phyloP scores from a whole-genome alignment of 53 echinoderm and acorn worm genomes.

The Paelopatides confundens region DNA sequence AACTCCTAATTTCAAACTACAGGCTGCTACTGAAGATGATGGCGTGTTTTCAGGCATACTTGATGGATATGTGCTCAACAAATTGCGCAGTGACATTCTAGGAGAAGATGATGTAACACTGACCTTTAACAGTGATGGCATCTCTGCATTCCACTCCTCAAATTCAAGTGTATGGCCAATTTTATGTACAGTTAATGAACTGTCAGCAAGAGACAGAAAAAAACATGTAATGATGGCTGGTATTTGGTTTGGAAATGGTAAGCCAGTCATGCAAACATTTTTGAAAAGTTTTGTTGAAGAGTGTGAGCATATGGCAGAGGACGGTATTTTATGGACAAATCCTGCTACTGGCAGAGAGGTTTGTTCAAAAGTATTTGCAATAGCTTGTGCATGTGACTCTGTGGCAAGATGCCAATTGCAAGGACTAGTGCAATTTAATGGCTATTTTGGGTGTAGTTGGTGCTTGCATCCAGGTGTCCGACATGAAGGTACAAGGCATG shows the following conservation, averaged over 20 bases:
- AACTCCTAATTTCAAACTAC: not conserved
- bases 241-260: slow-evolving; percentile 63
- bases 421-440: slow-evolving; percentile 68
- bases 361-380: slow-evolving; percentile 50
- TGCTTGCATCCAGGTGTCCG: slow-evolving; percentile 2
- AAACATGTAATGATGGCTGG: slow-evolving; percentile 59
- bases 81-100: not conserved
- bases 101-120: not conserved
- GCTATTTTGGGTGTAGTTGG: slow-evolving; percentile 60
- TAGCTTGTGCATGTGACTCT: slow-evolving; percentile 55
- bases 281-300: slow-evolving; percentile 68
- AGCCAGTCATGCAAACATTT: slow-evolving; percentile 57
- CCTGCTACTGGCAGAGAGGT: not conserved
- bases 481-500: not conserved
- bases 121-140: slow-evolving; percentile 51
- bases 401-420: slow-evolving; percentile 70
- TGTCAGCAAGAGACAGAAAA: slow-evolving; percentile 45
- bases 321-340: slow-evolving; percentile 52
- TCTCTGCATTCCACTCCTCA: slow-evolving; percentile 45
- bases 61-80: slow-evolving; percentile 39
- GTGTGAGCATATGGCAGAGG: slow-evolving; percentile 51
- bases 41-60: not conserved
- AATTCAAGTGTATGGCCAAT: slow-evolving; percentile 52
- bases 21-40: not conserved
- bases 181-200: slow-evolving; percentile 46